Evolutionary conservation across 2,888 invertebrate species (phyloP).

Genomic region (Drosophila longiperda): DNA sequence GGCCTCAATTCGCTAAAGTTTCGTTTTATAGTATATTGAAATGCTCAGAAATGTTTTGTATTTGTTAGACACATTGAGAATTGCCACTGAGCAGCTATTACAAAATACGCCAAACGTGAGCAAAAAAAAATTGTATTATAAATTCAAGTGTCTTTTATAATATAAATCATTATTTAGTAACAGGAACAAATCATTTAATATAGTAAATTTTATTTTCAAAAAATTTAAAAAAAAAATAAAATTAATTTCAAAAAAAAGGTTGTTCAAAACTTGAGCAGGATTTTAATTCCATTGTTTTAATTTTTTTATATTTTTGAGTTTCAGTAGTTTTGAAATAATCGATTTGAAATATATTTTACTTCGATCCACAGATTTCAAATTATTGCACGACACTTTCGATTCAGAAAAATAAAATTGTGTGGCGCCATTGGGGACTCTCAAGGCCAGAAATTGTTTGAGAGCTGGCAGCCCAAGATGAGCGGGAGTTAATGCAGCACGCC

Average conservation of each 20-base stretch:
- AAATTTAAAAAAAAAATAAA: not conserved
- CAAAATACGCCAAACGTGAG: not conserved
- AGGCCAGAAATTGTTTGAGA: slow-evolving; percentile 36
- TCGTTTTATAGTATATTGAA: not conserved
- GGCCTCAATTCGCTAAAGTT: not conserved
- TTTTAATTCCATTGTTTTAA: not conserved
- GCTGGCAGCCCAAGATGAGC: slow-evolving; percentile 4
- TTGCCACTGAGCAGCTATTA: not conserved
- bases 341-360: not conserved
- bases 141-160: not conserved
- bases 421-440: slow-evolving; percentile 51
- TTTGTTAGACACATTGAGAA: not conserved
- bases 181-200: not conserved
- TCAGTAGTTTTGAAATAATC: not conserved
- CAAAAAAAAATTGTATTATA: not conserved
- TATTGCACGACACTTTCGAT: not conserved
- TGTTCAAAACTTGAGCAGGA: not conserved
- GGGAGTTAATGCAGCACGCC: slow-evolving; percentile 41
- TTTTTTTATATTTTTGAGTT: not conserved
- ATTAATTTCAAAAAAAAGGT: not conserved
- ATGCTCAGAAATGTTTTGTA: not conserved
- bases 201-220: not conserved
- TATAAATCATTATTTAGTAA: not conserved
- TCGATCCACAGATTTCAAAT: slow-evolving; percentile 23
- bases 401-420: slow-evolving; percentile 26